Evolutionary conservation across 2,888 invertebrate genomes (phyloP).

Genomic region (Torymus texanus): DNA sequence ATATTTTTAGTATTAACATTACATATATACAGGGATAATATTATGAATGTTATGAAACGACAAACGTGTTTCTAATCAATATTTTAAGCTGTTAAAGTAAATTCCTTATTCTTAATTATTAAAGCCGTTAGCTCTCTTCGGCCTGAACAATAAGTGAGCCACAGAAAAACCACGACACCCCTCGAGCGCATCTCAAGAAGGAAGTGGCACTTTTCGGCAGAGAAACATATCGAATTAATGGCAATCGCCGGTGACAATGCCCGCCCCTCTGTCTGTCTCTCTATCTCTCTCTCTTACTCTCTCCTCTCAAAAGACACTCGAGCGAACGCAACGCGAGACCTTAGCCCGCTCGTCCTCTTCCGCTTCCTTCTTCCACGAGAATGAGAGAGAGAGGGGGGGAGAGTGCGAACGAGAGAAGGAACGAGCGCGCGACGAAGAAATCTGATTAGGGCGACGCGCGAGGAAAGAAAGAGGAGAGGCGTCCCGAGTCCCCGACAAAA

Average conservation of each 20-base stretch:
- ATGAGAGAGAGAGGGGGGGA: not conserved
- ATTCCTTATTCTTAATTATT: too few relatives aligned
- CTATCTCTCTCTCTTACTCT: not conserved
- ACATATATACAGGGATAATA: too few relatives aligned
- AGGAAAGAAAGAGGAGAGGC: not conserved
- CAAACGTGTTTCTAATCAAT: too few relatives aligned
- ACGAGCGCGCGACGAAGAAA: slow-evolving; percentile 10
- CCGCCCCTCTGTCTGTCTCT: not conserved
- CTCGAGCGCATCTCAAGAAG: not conserved
- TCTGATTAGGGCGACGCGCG: slow-evolving; percentile 31
- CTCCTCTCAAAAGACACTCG: slow-evolving; percentile 22
- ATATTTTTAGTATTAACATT: too few relatives aligned
- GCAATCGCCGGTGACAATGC: not conserved
- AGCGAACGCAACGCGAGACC: not conserved
- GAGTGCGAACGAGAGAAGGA: not conserved
- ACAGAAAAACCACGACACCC: slow-evolving; percentile 2
- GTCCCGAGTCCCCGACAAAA: slow-evolving; percentile 33
- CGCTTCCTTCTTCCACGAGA: too few relatives aligned
- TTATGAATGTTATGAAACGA: too few relatives aligned
- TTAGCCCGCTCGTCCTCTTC: not conserved
- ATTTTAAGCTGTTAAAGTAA: too few relatives aligned
- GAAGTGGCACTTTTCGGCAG: not conserved
- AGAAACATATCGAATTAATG: slow-evolving; percentile 29
- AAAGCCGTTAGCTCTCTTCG: too few relatives aligned
- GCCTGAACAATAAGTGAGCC: too few relatives aligned